Percentiles rank a stretch among this genome's conserved stretches.
phyloP scores from a whole-genome alignment of 2,113 vertebrate species.

The Microtus oregoni region DNA sequence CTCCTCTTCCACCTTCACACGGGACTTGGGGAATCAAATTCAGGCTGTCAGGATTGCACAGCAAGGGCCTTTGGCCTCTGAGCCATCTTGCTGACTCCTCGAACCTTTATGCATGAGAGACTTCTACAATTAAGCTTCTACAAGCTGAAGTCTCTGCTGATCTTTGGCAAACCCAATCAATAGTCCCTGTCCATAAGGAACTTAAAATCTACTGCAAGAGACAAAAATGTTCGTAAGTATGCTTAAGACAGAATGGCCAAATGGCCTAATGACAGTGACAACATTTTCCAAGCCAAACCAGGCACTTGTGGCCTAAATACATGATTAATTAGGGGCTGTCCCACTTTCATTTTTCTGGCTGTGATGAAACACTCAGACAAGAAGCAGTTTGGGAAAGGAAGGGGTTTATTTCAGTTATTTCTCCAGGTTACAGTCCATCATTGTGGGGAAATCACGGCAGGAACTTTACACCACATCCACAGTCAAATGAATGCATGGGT shows the following conservation, averaged over 20 bases:
- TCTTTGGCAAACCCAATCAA: slow-evolving; percentile 41
- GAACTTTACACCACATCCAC: not conserved
- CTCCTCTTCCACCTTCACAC: not conserved
- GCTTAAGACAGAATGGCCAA: slow-evolving; percentile 43
- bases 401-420: not conserved
- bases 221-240: slow-evolving; percentile 48
- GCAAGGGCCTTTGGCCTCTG: not conserved
- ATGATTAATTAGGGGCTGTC: not conserved
- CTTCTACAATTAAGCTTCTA: slow-evolving; percentile 31
- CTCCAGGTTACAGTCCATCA: not conserved
- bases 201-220: not conserved
- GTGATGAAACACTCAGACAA: not conserved
- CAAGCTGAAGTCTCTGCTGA: slow-evolving; percentile 20
- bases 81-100: not conserved
- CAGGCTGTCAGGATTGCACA: not conserved
- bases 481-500: not conserved
- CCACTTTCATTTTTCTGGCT: not conserved
- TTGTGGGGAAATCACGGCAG: not conserved
- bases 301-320: not conserved
- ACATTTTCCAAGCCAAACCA: not conserved
- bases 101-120: slow-evolving; percentile 11
- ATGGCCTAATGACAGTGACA: slow-evolving; percentile 14
- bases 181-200: not conserved
- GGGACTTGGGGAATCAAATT: not conserved
- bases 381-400: not conserved